phyloP scores from a whole-genome alignment of 1,140 invertebrate genomes.

The Heliothis subflexa region DNA sequence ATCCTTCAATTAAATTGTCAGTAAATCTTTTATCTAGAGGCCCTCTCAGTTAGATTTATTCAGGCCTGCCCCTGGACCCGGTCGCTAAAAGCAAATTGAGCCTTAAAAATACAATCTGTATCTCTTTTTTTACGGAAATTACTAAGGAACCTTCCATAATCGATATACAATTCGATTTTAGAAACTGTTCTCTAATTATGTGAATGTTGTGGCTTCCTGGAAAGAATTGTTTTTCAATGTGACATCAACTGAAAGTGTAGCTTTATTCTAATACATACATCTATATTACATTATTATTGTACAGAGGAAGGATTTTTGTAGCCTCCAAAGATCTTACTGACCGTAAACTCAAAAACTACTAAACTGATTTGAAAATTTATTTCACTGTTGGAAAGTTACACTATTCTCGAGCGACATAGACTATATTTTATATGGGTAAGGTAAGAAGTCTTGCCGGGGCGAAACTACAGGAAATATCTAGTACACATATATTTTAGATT shows the following conservation, averaged over 20 bases:
- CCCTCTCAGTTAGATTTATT: constrained; percentile 44
- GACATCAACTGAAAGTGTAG: background rate
- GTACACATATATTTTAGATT: too few species aligned
- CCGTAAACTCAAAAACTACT: too few species aligned
- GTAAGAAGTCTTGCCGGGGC: too few species aligned
- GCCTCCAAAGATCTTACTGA: too few species aligned
- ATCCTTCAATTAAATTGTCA: constrained; percentile 28
- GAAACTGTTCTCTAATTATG: background rate
- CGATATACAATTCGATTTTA: constrained; percentile 39
- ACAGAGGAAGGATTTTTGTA: too few species aligned
- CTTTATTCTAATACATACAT: too few species aligned
- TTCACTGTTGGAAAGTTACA: too few species aligned
- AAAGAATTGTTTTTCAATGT: background rate
- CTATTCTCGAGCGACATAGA: too few species aligned
- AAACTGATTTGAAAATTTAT: too few species aligned
- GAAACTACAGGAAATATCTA: too few species aligned
- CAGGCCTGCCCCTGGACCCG: constrained; percentile 10
- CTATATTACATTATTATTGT: too few species aligned
- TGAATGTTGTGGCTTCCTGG: background rate
- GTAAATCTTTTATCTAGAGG: constrained; percentile 37
- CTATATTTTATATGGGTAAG: too few species aligned
- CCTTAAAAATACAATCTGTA: constrained; percentile 48
- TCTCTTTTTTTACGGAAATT: constrained; percentile 48
- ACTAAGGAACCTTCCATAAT: constrained; percentile 40
- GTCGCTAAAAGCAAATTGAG: constrained; percentile 49